Conservation (phyloP, 2,113 vertebrate species). For the Plecturocebus donacophilus region DNA sequence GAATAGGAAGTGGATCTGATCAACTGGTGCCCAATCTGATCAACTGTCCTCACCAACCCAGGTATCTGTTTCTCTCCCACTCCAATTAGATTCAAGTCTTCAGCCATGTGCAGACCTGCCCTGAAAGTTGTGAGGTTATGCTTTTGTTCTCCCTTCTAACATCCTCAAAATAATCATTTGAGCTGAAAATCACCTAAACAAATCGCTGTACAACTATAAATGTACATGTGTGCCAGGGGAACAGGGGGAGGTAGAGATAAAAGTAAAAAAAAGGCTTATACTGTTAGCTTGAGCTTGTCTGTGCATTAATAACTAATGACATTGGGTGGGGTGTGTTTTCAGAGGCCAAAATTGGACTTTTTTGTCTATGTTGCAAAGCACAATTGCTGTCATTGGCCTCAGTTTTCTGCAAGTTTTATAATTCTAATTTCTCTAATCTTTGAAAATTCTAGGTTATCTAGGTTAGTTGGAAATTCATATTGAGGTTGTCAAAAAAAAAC, state of each 20-base stretch:
- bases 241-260: not conserved
- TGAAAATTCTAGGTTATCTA: not conserved
- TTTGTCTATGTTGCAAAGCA: not conserved
- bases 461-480: not conserved
- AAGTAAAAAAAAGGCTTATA: not conserved
- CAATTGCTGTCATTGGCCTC: not conserved
- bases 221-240: not conserved
- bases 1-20: not conserved
- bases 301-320: not conserved
- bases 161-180: not conserved
- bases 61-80: not conserved
- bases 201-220: not conserved
- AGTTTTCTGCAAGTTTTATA: not conserved
- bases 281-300: not conserved
- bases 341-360: not conserved
- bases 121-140: not conserved
- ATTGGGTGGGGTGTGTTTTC: not conserved
- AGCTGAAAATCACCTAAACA: not conserved
- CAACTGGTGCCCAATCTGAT: too few relatives aligned
- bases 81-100: not conserved
- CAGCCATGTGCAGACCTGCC: not conserved
- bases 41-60: fast-evolving
- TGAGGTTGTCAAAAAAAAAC: not conserved
- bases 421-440: not conserved
- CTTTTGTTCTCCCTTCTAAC: not conserved